Percentiles rank a stretch among this genome's conserved stretches.
Conservation (phyloP, 2,113 vertebrate genomes). For the Aythya baeri region DNA sequence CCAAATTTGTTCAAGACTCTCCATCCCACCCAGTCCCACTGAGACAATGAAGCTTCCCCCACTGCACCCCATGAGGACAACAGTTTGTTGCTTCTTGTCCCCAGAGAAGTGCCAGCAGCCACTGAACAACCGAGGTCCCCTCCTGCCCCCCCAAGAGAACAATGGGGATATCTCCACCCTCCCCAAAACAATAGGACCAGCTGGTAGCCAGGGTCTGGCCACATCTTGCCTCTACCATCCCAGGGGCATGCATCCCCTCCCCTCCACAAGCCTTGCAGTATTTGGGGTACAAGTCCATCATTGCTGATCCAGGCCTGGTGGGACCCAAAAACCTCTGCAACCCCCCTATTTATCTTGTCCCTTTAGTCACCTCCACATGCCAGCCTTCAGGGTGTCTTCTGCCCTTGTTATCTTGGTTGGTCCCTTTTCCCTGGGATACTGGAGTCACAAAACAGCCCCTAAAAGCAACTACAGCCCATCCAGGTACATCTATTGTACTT, state of each 20-base stretch:
- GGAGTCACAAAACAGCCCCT: neutral
- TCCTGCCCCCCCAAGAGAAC: neutral
- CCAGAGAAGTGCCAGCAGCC: neutral
- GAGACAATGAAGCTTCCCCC: neutral
- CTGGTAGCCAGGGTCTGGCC: neutral
- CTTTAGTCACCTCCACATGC: neutral
- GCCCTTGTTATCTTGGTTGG: neutral
- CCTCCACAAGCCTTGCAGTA: neutral
- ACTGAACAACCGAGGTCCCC: neutral
- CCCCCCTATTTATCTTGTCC: neutral
- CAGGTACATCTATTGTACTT: neutral
- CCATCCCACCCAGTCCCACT: neutral
- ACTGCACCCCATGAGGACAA: neutral
- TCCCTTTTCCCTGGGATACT: neutral
- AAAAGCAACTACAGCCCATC: neutral
- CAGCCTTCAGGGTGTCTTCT: neutral
- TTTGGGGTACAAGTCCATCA: neutral
- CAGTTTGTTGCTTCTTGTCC: neutral
- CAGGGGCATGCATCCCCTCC: fast-evolving
- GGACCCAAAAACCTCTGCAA: neutral
- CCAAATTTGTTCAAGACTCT: neutral
- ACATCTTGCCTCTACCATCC: neutral
- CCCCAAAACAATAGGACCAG: neutral
- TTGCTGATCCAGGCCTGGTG: neutral
- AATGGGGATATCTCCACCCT: neutral